Evolutionary conservation across 2,888 invertebrate species (phyloP).

Genomic region (Pachymerium ferrugineum): DNA sequence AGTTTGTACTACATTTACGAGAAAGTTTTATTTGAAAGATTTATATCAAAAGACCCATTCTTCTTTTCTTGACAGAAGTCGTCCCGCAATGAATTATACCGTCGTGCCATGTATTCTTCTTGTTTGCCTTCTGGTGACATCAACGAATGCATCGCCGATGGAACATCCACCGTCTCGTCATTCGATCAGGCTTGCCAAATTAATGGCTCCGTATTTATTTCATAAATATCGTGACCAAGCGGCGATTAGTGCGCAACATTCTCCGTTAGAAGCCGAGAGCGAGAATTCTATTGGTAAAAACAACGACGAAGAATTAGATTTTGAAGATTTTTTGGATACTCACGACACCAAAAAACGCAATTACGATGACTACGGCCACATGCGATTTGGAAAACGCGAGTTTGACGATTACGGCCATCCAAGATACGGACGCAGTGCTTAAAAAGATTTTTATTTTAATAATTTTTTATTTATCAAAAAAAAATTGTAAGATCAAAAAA

Average conservation of each 20-base stretch:
- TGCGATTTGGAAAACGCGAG: slow-evolving; percentile 41
- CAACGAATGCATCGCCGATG: background rate
- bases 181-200: background rate
- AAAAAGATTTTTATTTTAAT: background rate
- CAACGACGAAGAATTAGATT: slow-evolving; percentile 33
- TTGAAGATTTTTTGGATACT: slow-evolving; percentile 37
- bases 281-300: background rate
- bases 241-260: background rate
- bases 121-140: background rate
- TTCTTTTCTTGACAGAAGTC: background rate
- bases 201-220: background rate
- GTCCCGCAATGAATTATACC: background rate
- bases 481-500: no score
- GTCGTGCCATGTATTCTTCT: no score
- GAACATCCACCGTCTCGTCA: background rate
- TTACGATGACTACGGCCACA: slow-evolving; percentile 43
- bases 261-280: background rate
- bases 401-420: slow-evolving; percentile 40
- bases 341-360: slow-evolving; percentile 40
- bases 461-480: background rate
- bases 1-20: no score
- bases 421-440: background rate
- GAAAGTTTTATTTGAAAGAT: background rate
- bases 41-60: no score
- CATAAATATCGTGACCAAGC: background rate